Base-by-base conservation (phyloP, 2,797 vertebrate species). In the Xenentodon cancila region DNA sequence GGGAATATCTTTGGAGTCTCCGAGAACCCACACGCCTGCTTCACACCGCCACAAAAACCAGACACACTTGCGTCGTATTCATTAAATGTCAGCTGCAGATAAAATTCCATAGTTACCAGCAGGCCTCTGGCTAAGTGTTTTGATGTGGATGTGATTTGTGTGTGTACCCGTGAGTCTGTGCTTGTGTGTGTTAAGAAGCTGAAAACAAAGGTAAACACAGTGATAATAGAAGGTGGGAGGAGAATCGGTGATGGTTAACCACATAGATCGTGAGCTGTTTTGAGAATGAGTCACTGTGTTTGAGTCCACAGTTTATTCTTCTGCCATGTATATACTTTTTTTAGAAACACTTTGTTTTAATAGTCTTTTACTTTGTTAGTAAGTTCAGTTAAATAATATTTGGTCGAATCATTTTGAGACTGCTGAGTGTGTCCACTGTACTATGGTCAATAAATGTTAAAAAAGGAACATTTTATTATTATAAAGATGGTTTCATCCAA, bases 41-140 rank as follows among this genome's bases (percentile, higher is more conserved):
- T 34, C 37, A n/a, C 22, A 0, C 21, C 42, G 7, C 32, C n/a
- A 3, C 53, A 20, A 64, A 46, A 72, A 50, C 46, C 45, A 20
- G 52, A 57, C 62, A 22, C 53, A 58, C 8, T 40, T 16, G 40
- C 40, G 20, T 57, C 19, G 25, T 70, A 61, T 61, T 79, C 64
- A 62, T 76, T 68, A 70, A 54, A 56, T 53, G 48, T 45, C 53
- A 47, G 43, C 50, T 73, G 48, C 67, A 44, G 40, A 32, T 30
- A 52, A 57, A 5, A 73, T 21, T 18, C 30, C 50, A 18, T n/a
- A 17, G 48, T 42, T 15, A 16, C 37, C 37, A 16, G 12, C 37
- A 16, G 37, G 37, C 37, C 15, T 4, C 37, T 40, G 37, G 37
- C 37, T 15, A 42, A 47, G 19, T 13, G 22, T 40, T 44, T 37